Conservation (phyloP, 2,797 vertebrate species). For the Melanotaenia pygmaea region DNA sequence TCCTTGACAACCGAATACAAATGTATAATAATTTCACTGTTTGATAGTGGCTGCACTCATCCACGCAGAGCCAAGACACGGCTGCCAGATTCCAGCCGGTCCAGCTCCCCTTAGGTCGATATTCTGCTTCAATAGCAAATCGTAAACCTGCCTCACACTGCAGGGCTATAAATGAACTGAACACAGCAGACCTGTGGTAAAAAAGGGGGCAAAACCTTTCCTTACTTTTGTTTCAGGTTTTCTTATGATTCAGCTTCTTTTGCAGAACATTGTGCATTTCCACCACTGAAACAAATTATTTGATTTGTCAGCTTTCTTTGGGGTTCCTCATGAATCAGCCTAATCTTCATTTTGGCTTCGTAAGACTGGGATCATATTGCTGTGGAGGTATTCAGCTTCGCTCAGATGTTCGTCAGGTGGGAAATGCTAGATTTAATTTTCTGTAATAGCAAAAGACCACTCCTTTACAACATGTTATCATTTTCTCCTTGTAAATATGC, state of each 20-base stretch:
- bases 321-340: conserved; percentile 63
- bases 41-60: conserved; percentile 55
- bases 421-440: conserved; percentile 40
- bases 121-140: conserved; percentile 71
- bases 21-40: conserved; percentile 51
- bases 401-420: conserved; percentile 47
- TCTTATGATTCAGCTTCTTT: conserved; percentile 59
- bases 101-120: conserved; percentile 65
- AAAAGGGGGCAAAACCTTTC: conserved; percentile 55
- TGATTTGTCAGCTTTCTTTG: conserved; percentile 62
- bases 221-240: conserved; percentile 62
- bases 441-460: conserved; percentile 39
- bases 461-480: conserved; percentile 44
- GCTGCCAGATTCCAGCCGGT: conserved; percentile 57
- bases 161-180: conserved; percentile 56
- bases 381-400: conserved; percentile 40
- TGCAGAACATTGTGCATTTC: conserved; percentile 52
- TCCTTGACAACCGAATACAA: conserved; percentile 73
- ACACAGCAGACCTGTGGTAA: conserved; percentile 56
- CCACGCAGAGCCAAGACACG: conserved; percentile 53
- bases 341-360: conserved; percentile 67
- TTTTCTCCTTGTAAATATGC: conserved; percentile 44
- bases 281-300: conserved; percentile 63
- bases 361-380: conserved; percentile 58
- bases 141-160: conserved; percentile 64